Evolutionary conservation across 2,888 invertebrate genomes (phyloP), one percentile per base, ranked within the genome.

Genomic region (Metalampra italica): DNA sequence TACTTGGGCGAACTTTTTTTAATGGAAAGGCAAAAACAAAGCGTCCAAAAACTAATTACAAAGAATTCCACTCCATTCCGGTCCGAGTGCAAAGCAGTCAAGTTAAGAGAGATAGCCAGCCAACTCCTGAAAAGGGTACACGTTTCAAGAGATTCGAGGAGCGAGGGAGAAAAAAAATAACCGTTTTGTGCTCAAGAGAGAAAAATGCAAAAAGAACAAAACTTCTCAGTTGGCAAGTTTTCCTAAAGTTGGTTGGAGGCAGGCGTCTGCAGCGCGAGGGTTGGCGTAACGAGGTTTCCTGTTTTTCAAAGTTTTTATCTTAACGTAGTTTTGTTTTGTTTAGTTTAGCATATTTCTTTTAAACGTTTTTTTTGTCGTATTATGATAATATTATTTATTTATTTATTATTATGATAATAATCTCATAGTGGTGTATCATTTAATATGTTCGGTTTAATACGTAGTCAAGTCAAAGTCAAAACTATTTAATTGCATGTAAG

Each of bases 91-190:
- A 55, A 64, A 72, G 75, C 79, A 88, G 80, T 82, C 75, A 84
- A 86, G 80, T 87, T 78, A 80, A 83, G 83, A 86, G 84, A 87
- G 86, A 89, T 86, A 86, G 86, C 79, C 76, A 70, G 75, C 75
- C 77, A 83, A 83, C 85, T 87, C 78, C 78, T 85, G 86, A 84
- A 86, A 86, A 82, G 88, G 88, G 87, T 87, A 87, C 87, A 83
- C 85, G 84, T 83, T 86, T 80, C 83, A 68, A 68, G 69, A 85
- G 82, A 87, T 86, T 84, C 81, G 68, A 71, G 66, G 66, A 66
- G 59, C 63, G 68, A 68, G 74, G 66, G 68, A 71, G 72, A 64
- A 66, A 61, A 66, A 64, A 65, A 68, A 66, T 69, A 73, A 71
- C 65, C 68, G 75, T 77, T 80, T 75, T 72, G 71, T 64, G 59